Base-by-base conservation (phyloP, 2,888 invertebrate species). In the Chaetogeoica ovagalla region DNA sequence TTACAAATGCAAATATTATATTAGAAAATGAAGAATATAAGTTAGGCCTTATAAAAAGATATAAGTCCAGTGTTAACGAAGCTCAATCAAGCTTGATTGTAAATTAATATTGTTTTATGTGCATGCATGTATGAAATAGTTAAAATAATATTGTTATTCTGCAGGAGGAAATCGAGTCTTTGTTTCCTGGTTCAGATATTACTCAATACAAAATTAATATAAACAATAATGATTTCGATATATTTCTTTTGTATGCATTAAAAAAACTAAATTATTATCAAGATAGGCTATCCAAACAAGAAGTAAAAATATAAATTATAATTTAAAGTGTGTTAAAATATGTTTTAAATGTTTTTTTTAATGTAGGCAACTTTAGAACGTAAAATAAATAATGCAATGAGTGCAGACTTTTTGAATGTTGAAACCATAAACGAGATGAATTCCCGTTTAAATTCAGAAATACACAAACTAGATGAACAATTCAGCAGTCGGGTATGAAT, bases 231-330 rank as follows among this genome's bases (percentile, higher is more conserved):
- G 79, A 79, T 70, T 71, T 70, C 65, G 79, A 79, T 55, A 43
- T 79, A 17, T 79, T 79, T 63, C 79, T 79, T 23, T 9, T 79
- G 7, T 79, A 79, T 65, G 70, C 79, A 13, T 39, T 79, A n/a
- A 79, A 79, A 71, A 79, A 63, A 63, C n/a, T 79, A 65, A 79
- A 71, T 55, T 63, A 79, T 62, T 79, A 70, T 71, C 55, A 79
- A 70, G 63, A 79, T 9, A 55, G 63, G 8, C 70, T 79, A 43
- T 62, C 79, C 19, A 79, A 79, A 63, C 69, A 63, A 62, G 79
- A 79, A 43, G 79, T 79, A 30, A 75, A 2, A 39, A 30, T 23
- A 59, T 9, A 55, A 23, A 66, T 66, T 19, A 23, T 19, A 63
- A 37, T 55, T 55, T 63, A 21, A n/a, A 52, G 8, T 62, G n/a